Conservation (phyloP, 2,113 vertebrate species). For the Xenopus borealis region DNA sequence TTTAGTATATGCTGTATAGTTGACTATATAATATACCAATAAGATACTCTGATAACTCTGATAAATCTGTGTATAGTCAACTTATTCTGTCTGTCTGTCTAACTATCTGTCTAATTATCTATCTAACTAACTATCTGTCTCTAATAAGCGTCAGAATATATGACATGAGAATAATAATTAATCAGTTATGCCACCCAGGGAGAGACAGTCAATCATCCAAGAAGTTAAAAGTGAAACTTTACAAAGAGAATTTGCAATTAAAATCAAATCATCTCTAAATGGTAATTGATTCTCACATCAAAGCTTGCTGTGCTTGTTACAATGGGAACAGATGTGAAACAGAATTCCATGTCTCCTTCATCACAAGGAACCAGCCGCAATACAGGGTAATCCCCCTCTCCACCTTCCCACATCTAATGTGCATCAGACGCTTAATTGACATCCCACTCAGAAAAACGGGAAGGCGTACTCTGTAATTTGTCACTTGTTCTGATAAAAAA, state of each 20-base stretch:
- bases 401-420: slow-evolving; percentile 23
- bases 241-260: slow-evolving; percentile 37
- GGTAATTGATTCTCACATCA: slow-evolving; percentile 4
- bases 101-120: too few relatives aligned
- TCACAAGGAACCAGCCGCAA: not conserved
- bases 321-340: slow-evolving; percentile 33
- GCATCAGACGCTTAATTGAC: slow-evolving; percentile 33
- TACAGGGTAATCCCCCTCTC: slow-evolving; percentile 27
- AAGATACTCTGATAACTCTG: too few relatives aligned
- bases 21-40: too few relatives aligned
- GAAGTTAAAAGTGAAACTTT: not conserved
- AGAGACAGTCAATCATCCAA: not conserved
- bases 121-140: too few relatives aligned
- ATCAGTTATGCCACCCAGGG: too few relatives aligned
- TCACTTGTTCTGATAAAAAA: slow-evolving; percentile 13
- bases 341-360: slow-evolving; percentile 24
- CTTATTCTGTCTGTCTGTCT: too few relatives aligned
- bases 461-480: slow-evolving; percentile 36
- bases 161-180: too few relatives aligned
- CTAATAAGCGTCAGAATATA: too few relatives aligned
- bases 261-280: slow-evolving; percentile 12
- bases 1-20: too few relatives aligned
- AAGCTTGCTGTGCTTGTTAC: slow-evolving; percentile 10
- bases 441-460: slow-evolving; percentile 28
- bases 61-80: too few relatives aligned